These are phyloP conservation scores for Dinothrombium tinctorium DNA, from an alignment of 1,140 invertebrate genomes.

Conservation along the genomic window DNA sequence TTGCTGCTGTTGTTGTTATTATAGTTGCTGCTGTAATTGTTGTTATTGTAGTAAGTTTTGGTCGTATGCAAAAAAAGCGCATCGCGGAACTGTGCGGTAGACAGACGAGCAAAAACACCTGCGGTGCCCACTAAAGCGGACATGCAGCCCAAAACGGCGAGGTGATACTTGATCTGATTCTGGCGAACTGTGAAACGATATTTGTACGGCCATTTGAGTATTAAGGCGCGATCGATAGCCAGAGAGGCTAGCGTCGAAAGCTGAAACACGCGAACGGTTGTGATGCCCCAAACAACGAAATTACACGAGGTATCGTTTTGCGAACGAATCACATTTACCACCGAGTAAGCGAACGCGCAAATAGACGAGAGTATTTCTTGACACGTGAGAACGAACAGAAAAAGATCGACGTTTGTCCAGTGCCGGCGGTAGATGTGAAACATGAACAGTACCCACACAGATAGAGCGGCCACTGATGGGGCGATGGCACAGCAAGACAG, in stretches of 20 bases:
- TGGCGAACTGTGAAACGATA: constrained; percentile 25
- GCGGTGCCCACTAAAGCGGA: constrained; percentile 24
- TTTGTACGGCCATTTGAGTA: constrained; percentile 23
- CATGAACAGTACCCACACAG: constrained; percentile 18
- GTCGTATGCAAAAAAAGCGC: no score
- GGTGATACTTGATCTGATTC: constrained; percentile 29
- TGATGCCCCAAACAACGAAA: constrained; percentile 25
- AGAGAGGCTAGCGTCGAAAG: constrained; percentile 28
- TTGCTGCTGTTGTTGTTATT: constrained; percentile 16
- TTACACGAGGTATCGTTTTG: constrained; percentile 19
- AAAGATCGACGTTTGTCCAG: constrained; percentile 29
- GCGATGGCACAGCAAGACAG: constrained; percentile 13
- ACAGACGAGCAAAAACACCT: constrained; percentile 15
- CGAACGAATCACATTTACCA: constrained; percentile 25
- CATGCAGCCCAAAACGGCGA: constrained; percentile 27
- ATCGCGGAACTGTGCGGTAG: background rate
- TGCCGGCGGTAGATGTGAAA: constrained; percentile 27
- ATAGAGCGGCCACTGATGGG: constrained; percentile 13
- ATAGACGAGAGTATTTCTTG: constrained; percentile 26
- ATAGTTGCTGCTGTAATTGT: background rate
- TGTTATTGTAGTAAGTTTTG: constrained; percentile 16
- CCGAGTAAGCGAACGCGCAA: constrained; percentile 24
- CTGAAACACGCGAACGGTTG: constrained; percentile 28
- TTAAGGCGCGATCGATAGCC: constrained; percentile 25
- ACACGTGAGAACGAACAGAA: constrained; percentile 25